Evolutionary conservation across 2,797 vertebrate species (phyloP), one percentile per base, ranked within the genome.

Genomic region (Erithacus rubecula): DNA sequence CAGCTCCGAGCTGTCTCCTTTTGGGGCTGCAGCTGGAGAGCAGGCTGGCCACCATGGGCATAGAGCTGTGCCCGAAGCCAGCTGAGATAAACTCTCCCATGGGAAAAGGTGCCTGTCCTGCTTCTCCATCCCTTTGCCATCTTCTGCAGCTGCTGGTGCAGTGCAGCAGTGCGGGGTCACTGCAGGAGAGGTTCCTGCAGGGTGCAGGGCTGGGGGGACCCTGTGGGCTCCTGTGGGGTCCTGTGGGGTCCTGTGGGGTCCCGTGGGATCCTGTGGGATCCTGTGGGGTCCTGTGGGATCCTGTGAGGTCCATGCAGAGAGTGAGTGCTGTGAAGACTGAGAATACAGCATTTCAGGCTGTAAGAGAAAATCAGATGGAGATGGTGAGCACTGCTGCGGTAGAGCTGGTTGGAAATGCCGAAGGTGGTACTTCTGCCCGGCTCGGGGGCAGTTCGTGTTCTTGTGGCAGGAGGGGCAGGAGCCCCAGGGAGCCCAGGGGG

Each of bases 1-100:
- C 0, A 34, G 49, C 9, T 46, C 36, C 51, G 12, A 26, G 18
- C 7, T 7, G 43, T 60, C 30, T 11, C 12, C 13, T 65, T 24
- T 17, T n/a, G 24, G 41, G 81, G 55, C 19, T 78, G 30, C 12
- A 12, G 0, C 15, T 51, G 19, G 49, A 15, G 47, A 18, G 14
- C 8, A 32, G 18, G 8, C 4, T 63, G 27, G 44, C 44, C 9
- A 32, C 29, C 0, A 0, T 53, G 64, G 51, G 12, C 32, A 19
- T 7, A 47, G 59, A 76, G 52, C 55, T 2, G 0, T 29, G 70
- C 37, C 6, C 65, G 63, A 32, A 60, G 18, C 9, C 32, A 16
- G 2, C 17, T 37, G 51, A 46, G 56, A 41, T 77, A 53, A 87
- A 8, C 9, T 47, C 10, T 72, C 5, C 44, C 2, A 5, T 2